Evolutionary conservation across 2,797 vertebrate genomes (phyloP).

Genomic region (Lutjanus argentimaculatus): DNA sequence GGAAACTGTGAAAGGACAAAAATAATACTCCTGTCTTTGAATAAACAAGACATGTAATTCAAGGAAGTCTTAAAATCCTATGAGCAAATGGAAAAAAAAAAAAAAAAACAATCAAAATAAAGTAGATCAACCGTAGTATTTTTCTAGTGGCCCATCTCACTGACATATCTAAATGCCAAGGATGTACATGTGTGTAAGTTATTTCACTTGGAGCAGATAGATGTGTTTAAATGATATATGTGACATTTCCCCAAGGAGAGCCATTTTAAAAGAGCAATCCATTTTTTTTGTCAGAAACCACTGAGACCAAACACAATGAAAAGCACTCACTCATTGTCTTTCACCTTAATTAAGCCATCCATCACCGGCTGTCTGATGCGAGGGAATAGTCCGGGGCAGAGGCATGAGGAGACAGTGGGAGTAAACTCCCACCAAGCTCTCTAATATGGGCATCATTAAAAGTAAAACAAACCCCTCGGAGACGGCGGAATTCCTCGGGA

Average conservation of each 20-base stretch:
- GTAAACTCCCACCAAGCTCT: slow-evolving; percentile 60
- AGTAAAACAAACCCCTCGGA: slow-evolving; percentile 46
- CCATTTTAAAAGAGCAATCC: slow-evolving; percentile 80
- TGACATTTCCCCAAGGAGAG: slow-evolving; percentile 83
- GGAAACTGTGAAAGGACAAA: slow-evolving; percentile 8
- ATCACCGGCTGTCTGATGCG: slow-evolving; percentile 81
- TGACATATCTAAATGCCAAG: slow-evolving; percentile 38
- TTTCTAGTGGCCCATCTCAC: slow-evolving; percentile 5
- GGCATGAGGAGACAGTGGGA: slow-evolving; percentile 62
- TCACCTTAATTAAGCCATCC: slow-evolving; percentile 88
- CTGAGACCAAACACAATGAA: slow-evolving; percentile 86
- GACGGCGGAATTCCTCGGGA: slow-evolving; percentile 30
- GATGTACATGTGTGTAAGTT: slow-evolving; percentile 33
- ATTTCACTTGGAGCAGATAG: slow-evolving; percentile 51
- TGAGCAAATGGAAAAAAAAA: not conserved
- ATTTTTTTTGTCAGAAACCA: slow-evolving; percentile 79
- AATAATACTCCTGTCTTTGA: slow-evolving; percentile 23
- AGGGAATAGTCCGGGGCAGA: slow-evolving; percentile 69
- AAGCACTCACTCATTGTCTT: slow-evolving; percentile 87
- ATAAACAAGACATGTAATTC: slow-evolving; percentile 33
- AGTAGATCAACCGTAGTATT: not conserved
- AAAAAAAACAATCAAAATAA: not conserved
- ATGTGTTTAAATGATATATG: slow-evolving; percentile 75
- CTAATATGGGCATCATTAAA: slow-evolving; percentile 71
- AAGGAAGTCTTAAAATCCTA: slow-evolving; percentile 9